Conservation (phyloP, 2,113 vertebrate species). For the Mastomys natalensis region DNA sequence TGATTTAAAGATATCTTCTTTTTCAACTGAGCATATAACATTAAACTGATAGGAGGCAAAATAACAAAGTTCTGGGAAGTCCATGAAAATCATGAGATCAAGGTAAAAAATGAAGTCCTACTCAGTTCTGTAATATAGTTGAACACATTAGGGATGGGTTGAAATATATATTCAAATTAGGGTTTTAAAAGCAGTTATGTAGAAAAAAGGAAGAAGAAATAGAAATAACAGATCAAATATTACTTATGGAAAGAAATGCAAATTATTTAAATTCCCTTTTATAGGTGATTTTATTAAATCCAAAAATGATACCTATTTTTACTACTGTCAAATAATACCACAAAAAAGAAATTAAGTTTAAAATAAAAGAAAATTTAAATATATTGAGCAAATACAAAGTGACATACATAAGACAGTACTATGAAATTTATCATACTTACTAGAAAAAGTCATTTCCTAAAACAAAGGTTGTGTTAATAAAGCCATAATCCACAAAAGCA, state of each 20-base stretch:
- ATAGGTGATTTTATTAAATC: background rate
- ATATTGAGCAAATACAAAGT: conserved; percentile 38
- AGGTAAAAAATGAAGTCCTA: background rate
- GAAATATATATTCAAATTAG: background rate
- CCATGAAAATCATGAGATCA: background rate
- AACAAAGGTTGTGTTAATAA: background rate
- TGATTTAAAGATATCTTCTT: background rate
- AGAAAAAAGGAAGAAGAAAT: background rate
- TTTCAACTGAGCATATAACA: background rate
- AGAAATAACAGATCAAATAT: background rate
- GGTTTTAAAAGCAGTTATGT: background rate
- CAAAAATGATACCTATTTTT: background rate
- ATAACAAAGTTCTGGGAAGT: background rate
- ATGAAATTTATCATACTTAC: conserved; percentile 4
- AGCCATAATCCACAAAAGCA: background rate
- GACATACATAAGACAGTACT: background rate
- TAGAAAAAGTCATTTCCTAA: background rate
- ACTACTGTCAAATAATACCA: background rate
- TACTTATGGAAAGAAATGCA: background rate
- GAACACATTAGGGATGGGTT: background rate
- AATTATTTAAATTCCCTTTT: background rate
- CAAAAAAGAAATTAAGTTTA: background rate
- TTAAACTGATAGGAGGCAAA: background rate
- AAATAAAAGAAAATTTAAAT: conserved; percentile 52
- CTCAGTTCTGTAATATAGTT: background rate